Evolutionary conservation across 2,797 vertebrate genomes (phyloP), one percentile per base, ranked within the genome.

Genomic region (Lerista edwardsae): DNA sequence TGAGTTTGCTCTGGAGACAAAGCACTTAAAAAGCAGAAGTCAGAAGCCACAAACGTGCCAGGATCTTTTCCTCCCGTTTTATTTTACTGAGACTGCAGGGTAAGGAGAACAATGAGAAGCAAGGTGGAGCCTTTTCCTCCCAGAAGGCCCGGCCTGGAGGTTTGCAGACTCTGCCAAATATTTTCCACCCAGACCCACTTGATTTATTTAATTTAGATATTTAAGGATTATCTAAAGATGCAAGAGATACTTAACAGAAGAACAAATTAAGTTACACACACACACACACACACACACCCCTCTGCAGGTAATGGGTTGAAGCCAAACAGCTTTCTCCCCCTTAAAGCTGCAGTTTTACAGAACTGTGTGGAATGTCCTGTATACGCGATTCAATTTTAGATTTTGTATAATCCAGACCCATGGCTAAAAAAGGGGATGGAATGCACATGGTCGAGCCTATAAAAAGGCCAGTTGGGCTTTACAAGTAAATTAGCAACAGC

Each of bases 391-490:
- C 86, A 89, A 87, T 85, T 89, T 93, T 86, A 75, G 0, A 0
- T 68, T 4, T 0, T 25, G 34, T 77, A 78, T 87, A 78, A 14
- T 29, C 88, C 90, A 88, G 79, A 79, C 3, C n/a, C 84, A 76
- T 88, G 90, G 84, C 94, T 94, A 93, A 91, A 94, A 94, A 94
- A 94, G 93, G 94, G 90, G 93, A 95, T 94, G 93, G 91, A 92
- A 95, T 94, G 94, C 88, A 78, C 84, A 87, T 84, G 25, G 85
- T 68, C 41, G 84, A 87, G 89, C 74, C 82, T 75, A 75, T 85
- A 57, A 59, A 76, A 76, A 76, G 29, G 27, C 90, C 87, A 64
- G 69, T 67, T 1, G 75, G 29, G 29, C 11, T 89, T 91, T 87
- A 78, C 31, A 73, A 65, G 29, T 72, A 82, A 55, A 57, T 68